These are phyloP conservation scores for Ammodytes dubius DNA, from an alignment of 2,113 vertebrate genomes.

Conservation along the genomic window DNA sequence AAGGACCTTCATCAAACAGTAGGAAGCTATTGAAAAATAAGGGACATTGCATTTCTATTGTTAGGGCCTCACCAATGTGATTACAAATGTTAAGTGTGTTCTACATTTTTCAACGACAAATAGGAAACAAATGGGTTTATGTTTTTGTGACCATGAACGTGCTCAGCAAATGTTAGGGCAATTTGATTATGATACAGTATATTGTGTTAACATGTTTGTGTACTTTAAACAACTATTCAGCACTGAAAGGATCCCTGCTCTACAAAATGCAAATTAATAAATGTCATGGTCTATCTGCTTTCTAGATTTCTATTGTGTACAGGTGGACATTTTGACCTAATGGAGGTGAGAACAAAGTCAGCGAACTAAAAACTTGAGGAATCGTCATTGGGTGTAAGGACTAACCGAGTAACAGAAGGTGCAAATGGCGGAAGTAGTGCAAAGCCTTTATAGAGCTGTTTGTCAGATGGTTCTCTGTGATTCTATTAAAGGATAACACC, in stretches of 20 bases:
- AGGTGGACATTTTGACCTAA: not conserved
- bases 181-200: not conserved
- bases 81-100: not conserved
- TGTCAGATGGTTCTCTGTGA: constrained; percentile 43
- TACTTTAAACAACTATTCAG: not conserved
- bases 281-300: not conserved
- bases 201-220: not conserved
- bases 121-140: not conserved
- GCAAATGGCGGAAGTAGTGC: constrained; percentile 5
- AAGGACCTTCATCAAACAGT: not conserved
- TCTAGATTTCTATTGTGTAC: not conserved
- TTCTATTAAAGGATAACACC: constrained; percentile 46
- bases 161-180: not conserved
- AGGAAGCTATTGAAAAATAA: not conserved
- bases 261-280: not conserved
- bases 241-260: not conserved
- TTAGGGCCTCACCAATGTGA: not conserved
- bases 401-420: not conserved
- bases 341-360: not conserved
- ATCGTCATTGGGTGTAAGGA: not conserved
- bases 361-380: not conserved
- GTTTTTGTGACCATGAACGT: not conserved
- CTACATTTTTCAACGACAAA: not conserved
- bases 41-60: not conserved
- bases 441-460: constrained; percentile 33